phyloP scores from a whole-genome alignment of 1,140 invertebrate species.

The Trinorchestia longiramus region DNA sequence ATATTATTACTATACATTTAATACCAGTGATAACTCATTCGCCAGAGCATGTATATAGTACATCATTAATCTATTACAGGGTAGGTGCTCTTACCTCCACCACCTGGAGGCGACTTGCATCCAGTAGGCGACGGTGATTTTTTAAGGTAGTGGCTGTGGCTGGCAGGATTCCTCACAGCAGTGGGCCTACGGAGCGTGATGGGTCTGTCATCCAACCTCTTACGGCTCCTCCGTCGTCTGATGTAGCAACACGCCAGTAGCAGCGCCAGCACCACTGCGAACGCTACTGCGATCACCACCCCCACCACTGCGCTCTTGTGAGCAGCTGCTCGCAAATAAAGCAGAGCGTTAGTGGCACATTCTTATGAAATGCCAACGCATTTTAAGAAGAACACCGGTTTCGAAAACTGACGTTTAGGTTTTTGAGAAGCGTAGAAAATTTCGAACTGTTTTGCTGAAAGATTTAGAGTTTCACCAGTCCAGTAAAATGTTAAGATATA shows the following conservation, averaged over 20 bases:
- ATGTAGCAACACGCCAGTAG: constrained; percentile 57
- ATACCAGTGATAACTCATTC: neutral
- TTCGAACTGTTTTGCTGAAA: no score
- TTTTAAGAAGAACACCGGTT: no score
- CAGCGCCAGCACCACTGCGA: constrained; percentile 53
- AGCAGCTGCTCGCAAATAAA: constrained; percentile 45
- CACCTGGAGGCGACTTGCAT: constrained; percentile 70
- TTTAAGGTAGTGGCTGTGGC: constrained; percentile 82
- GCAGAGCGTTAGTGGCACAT: neutral
- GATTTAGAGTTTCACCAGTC: no score
- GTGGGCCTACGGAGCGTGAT: constrained; percentile 74
- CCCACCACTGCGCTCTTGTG: constrained; percentile 57
- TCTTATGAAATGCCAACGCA: no score
- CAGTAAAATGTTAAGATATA: no score
- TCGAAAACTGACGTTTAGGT: no score
- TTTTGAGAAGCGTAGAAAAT: no score
- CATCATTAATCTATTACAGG: neutral
- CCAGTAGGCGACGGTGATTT: constrained; percentile 89
- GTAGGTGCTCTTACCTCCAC: constrained; percentile 8
- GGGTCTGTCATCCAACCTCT: constrained; percentile 66
- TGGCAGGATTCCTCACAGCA: constrained; percentile 78
- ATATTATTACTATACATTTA: neutral
- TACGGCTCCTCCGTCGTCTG: constrained; percentile 48
- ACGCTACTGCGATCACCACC: constrained; percentile 32
- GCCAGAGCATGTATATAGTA: neutral